Evolutionary conservation across 2,888 invertebrate genomes (phyloP), one percentile per base, ranked within the genome.

Genomic region (Pachycephus smyrnensis): DNA sequence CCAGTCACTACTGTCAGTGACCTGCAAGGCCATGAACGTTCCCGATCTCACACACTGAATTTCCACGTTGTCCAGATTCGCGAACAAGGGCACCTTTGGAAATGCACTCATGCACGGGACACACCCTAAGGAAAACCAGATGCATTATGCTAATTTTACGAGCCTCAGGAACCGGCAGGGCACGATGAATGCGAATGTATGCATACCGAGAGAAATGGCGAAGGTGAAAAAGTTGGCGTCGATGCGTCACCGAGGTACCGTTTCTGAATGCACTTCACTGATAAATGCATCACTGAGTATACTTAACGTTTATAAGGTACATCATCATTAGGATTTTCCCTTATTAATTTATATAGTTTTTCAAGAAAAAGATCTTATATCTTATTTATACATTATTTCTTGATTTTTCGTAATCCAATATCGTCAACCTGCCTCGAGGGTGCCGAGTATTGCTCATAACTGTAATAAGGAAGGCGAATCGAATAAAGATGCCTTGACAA

Each of bases 1-100:
- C 81, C 75, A 77, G 77, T 80, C 80, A 81, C 76, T 82, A 86
- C 88, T 90, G 89, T 88, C 90, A 89, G 87, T 89, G 89, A 90
- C 89, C 89, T 32, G 88, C 87, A 83, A 86, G 86, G 81, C 88
- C 86, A 84, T 79, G 79, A 79, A 79, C 75, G 30, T 77, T 79
- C 77, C 36, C 77, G 33, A 35, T 77, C 79, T 69, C 79, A 78
- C 32, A 74, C 74, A 55, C 55, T 23, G 55, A 55, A 55, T 55
- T 36, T 74, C 74, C 31, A 36, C 23, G 9, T 12, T 73, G n/a
- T 36, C 33, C 36, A 32, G n/a, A 74, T 71, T 71, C 71, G 32
- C 32, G 23, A 23, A 23, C 55, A 71, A 71, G 33, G 71, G 71
- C 71, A 71, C 71, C 71, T 71, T 71, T 23, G 71, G 33, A 71